Evolutionary conservation across 2,113 vertebrate species (phyloP), one percentile per base, ranked within the genome.

Genomic region (Athene cunicularia): DNA sequence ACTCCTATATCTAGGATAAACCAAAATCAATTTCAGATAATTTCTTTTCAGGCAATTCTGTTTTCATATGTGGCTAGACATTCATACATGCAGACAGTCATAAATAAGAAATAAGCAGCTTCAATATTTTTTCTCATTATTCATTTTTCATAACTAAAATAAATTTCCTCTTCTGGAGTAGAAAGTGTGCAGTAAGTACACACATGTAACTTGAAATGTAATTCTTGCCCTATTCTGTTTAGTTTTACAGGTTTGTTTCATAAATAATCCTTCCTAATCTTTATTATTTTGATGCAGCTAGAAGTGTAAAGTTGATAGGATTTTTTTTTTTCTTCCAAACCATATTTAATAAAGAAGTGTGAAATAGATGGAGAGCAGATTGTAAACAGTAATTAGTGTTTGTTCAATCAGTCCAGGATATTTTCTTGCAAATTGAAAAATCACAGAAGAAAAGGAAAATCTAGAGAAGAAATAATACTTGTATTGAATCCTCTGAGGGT

Each of bases 401-500:
- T 88, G 11, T 89, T 84, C 26, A 71, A 10, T 67, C 5, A 11
- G 22, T 86, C 71, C 47, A 64, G 62, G 30, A 28, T 90, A 86
- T 81, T 93, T 89, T 85, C 64, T 81, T 89, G 49, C 19, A 59
- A 82, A 59, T 11, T 68, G 60, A 59, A 93, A 95, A 95, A 70
- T 89, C 50, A 35, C 17, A 49, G 83, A 72, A 70, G 10, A 49
- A 74, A 75, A 79, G 18, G 8, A 93, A 76, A 77, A 87, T 77
- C 6, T 14, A 43, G 52, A 63, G 13, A 83, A 73, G 80, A 79
- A 73, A 23, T 53, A 86, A 56, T 19, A 30, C 53, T 94, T 82
- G 24, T 56, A 26, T 53, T 76, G 77, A 73, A 73, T 93, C 30
- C 28, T 1, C 1, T 88, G 66, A 81, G 77, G 33, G 27, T 14